Conservation (phyloP, 2,888 invertebrate genomes). For the Melanargia galathea region DNA sequence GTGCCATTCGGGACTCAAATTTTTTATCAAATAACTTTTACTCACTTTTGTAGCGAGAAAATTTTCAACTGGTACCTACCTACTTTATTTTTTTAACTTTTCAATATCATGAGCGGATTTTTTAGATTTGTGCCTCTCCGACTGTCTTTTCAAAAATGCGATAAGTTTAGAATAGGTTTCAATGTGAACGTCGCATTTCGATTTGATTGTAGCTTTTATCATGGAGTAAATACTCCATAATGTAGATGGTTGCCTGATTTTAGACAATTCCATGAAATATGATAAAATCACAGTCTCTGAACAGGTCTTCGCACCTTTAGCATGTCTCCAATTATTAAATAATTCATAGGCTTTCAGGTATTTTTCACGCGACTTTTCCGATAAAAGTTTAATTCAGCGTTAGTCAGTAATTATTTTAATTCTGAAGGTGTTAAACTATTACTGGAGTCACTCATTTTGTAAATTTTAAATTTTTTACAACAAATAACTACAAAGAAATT, state of each 20-base stretch:
- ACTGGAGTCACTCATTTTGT: background rate
- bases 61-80: background rate
- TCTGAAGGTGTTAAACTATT: background rate
- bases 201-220: background rate
- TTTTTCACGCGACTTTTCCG: background rate
- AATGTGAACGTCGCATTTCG: background rate
- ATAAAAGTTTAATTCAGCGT: background rate
- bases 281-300: background rate
- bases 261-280: background rate
- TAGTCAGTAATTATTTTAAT: background rate
- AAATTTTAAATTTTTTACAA: too few species aligned
- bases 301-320: background rate
- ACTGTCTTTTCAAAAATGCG: background rate
- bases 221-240: constrained; percentile 1
- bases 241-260: background rate
- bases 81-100: background rate
- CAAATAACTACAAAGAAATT: too few species aligned
- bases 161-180: background rate
- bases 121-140: background rate
- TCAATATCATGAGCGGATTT: background rate
- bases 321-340: background rate
- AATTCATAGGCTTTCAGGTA: background rate
- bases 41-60: background rate
- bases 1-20: too few species aligned
- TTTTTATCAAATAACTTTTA: background rate